phyloP scores from a whole-genome alignment of 2,113 vertebrate genomes.

The Oreochromis spilurus region DNA sequence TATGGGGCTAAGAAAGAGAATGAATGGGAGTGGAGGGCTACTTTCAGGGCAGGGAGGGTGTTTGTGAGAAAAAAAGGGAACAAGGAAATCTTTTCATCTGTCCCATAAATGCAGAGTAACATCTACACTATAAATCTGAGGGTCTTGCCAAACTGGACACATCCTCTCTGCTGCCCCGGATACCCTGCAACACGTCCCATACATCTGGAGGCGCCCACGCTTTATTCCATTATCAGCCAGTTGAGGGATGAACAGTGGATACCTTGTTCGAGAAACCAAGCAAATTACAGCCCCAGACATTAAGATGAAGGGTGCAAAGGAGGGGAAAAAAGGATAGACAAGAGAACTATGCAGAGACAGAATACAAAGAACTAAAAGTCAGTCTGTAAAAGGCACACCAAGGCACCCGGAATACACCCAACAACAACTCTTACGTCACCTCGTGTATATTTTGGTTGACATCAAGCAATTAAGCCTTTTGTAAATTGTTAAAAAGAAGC shows the following conservation, averaged over 20 bases:
- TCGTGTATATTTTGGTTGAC: constrained; percentile 14
- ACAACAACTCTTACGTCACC: constrained; percentile 5
- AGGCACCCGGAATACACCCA: not conserved
- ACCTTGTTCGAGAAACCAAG: constrained; percentile 51
- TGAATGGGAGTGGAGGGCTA: constrained; percentile 41
- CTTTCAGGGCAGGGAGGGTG: constrained; percentile 45
- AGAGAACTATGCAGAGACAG: constrained; percentile 3
- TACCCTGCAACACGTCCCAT: constrained; percentile 46
- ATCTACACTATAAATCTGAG: constrained; percentile 70
- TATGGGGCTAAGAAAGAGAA: constrained; percentile 29
- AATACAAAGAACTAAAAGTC: constrained; percentile 6
- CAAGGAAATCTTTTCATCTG: constrained; percentile 75
- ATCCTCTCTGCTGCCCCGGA: constrained; percentile 53
- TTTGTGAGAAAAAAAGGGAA: constrained; percentile 47
- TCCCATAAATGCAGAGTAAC: constrained; percentile 60
- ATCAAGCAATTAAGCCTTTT: constrained; percentile 26
- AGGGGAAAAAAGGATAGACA: not conserved
- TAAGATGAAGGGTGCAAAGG: constrained; percentile 27
- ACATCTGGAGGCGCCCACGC: constrained; percentile 41
- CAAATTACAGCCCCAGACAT: constrained; percentile 39
- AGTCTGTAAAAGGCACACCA: not conserved
- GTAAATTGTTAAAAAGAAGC: constrained; percentile 6
- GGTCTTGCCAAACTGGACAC: constrained; percentile 35
- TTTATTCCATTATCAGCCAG: constrained; percentile 33
- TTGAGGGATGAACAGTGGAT: constrained; percentile 37